Percentiles rank a stretch among this genome's conserved stretches.
Conservation (phyloP, 1,140 invertebrate genomes). For the Tribolium madens region DNA sequence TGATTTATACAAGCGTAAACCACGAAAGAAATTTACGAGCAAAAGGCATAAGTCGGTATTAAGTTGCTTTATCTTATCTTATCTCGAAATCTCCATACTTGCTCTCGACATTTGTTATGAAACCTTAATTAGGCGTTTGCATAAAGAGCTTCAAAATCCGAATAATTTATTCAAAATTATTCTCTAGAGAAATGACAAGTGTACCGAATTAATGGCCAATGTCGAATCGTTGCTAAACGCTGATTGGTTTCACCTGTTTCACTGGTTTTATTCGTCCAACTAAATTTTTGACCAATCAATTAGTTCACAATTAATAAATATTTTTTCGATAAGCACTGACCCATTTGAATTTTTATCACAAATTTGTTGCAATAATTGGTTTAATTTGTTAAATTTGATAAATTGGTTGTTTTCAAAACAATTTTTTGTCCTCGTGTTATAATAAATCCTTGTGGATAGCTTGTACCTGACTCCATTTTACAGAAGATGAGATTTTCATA, state of each 20-base stretch:
- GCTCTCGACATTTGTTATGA: background rate
- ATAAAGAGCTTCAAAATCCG: background rate
- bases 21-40: background rate
- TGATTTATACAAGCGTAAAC: background rate
- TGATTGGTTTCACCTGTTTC: background rate
- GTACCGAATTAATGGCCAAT: background rate
- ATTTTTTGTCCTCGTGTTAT: background rate
- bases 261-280: no score
- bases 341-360: background rate
- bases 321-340: background rate
- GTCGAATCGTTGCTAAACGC: background rate
- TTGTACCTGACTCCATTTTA: background rate
- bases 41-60: background rate
- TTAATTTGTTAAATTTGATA: background rate
- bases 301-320: background rate
- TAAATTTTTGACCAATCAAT: background rate
- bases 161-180: background rate
- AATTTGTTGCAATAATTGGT: background rate
- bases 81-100: background rate
- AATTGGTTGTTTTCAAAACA: background rate
- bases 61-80: slow-evolving; percentile 3
- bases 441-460: background rate
- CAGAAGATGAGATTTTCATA: background rate
- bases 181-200: background rate
- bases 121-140: background rate